Conservation (phyloP, 2,888 invertebrate genomes). For the Pseudococcus jackbeardsleyi region DNA sequence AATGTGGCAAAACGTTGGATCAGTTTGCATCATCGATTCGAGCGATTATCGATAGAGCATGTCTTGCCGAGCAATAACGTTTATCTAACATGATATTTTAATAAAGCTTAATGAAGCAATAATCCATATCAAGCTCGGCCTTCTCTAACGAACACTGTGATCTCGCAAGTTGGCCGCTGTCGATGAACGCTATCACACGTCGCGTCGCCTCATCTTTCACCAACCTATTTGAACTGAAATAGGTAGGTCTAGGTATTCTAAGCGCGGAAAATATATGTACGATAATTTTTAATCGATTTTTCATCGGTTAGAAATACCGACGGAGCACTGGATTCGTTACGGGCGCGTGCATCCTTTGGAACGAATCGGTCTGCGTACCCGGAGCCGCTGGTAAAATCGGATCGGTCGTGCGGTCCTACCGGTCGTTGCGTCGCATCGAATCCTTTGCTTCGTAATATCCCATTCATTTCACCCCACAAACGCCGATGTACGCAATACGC, state of each 20-base stretch:
- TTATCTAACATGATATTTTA: neutral
- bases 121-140: neutral
- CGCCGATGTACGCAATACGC: no score
- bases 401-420: neutral
- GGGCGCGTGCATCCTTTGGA: constrained; percentile 12
- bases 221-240: neutral
- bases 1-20: neutral
- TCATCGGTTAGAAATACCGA: neutral
- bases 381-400: neutral
- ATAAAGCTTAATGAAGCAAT: neutral
- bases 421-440: neutral
- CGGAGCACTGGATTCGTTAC: neutral
- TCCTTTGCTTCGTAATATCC: neutral
- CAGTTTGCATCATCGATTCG: neutral
- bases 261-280: no score
- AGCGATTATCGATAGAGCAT: neutral
- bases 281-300: neutral
- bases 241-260: neutral
- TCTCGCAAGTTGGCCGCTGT: neutral
- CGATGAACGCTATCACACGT: neutral
- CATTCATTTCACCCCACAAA: no score
- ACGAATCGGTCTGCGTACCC: neutral
- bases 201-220: neutral
- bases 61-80: neutral
- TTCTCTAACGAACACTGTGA: neutral